Evolutionary conservation across 2,113 vertebrate genomes (phyloP).

Genomic region (Pterocles orientalis): DNA sequence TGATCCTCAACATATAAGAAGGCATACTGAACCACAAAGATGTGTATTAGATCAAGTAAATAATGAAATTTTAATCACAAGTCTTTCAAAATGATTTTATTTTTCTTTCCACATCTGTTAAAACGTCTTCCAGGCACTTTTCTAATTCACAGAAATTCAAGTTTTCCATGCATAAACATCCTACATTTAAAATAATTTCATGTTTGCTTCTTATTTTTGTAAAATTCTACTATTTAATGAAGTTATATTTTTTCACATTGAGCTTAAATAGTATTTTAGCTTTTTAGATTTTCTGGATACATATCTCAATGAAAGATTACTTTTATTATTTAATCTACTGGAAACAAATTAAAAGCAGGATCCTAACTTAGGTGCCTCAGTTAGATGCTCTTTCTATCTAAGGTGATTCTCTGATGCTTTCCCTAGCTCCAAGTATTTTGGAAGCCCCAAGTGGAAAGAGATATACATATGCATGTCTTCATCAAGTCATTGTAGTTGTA

Average conservation of each 20-base stretch:
- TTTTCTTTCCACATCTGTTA: background rate
- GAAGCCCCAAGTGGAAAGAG: background rate
- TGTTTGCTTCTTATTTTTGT: background rate
- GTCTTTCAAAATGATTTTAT: background rate
- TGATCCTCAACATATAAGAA: background rate
- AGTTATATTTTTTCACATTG: background rate
- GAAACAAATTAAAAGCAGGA: background rate
- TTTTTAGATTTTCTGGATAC: background rate
- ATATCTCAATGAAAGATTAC: background rate
- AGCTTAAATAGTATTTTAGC: background rate
- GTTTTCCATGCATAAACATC: background rate
- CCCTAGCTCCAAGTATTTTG: background rate
- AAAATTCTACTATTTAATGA: background rate
- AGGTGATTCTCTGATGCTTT: background rate
- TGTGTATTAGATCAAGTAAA: background rate
- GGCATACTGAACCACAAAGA: background rate
- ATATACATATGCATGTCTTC: background rate
- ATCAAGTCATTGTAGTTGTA: background rate
- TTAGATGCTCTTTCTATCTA: background rate
- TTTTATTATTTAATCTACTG: background rate
- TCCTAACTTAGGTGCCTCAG: background rate
- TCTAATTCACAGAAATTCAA: background rate
- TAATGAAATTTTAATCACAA: background rate
- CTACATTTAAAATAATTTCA: background rate
- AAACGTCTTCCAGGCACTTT: background rate